Conservation (phyloP, 2,797 vertebrate genomes). For the Euthynnus affinis region DNA sequence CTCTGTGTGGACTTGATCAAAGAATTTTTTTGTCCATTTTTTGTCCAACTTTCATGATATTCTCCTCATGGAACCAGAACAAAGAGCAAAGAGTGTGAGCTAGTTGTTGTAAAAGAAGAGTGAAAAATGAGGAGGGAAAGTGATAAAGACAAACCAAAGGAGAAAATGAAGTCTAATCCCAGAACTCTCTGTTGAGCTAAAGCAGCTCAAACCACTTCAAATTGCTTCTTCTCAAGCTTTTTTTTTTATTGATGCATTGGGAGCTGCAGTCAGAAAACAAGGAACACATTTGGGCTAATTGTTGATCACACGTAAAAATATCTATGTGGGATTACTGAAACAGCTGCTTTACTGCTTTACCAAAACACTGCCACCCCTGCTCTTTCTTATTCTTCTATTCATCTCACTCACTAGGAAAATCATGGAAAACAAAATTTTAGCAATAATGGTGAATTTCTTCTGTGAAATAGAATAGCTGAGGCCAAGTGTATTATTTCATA, state of each 20-base stretch:
- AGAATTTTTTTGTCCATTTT: constrained; percentile 24
- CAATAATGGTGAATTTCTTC: constrained; percentile 73
- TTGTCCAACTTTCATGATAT: constrained; percentile 49
- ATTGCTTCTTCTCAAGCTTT: constrained; percentile 36
- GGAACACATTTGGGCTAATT: constrained; percentile 65
- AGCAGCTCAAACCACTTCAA: constrained; percentile 69
- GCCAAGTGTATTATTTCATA: constrained; percentile 75
- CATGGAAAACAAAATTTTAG: constrained; percentile 83
- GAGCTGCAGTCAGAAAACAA: constrained; percentile 61
- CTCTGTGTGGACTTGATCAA: constrained; percentile 51
- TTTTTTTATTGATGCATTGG: constrained; percentile 50
- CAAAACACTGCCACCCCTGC: constrained; percentile 50
- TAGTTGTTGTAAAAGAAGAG: constrained; percentile 51
- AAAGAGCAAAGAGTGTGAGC: constrained; percentile 48
- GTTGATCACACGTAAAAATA: constrained; percentile 60
- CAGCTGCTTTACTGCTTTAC: constrained; percentile 17
- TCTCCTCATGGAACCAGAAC: constrained; percentile 39
- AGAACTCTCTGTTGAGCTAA: constrained; percentile 51
- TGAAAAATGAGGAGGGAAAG: constrained; percentile 49
- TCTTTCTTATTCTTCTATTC: constrained; percentile 46
- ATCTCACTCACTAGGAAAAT: constrained; percentile 55
- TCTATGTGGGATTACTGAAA: constrained; percentile 59
- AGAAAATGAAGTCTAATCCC: constrained; percentile 68
- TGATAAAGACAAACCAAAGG: constrained; percentile 68
- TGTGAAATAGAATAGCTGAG: constrained; percentile 71